A percentile compares a stretch with the other conserved stretches of the same genome.
These are phyloP conservation scores for Leptobrachium leishanense DNA, from an alignment of 2,113 vertebrate genomes.

Conservation along the genomic window DNA sequence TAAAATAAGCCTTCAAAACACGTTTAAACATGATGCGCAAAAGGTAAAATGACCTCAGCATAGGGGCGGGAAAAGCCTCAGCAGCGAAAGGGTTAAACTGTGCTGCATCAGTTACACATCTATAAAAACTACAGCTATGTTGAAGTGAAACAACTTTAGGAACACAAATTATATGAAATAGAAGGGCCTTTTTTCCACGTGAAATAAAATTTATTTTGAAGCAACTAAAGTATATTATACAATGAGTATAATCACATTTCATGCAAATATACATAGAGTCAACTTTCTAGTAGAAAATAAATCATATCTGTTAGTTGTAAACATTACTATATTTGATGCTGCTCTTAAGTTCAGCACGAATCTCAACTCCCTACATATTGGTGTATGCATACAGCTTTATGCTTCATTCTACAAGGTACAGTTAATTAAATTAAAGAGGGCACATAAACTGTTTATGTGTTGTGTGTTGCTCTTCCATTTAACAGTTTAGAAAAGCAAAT, in stretches of 20 bases:
- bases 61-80: no score
- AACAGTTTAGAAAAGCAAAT: background rate
- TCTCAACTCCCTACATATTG: constrained; percentile 27
- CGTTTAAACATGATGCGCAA: no score
- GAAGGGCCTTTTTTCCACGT: constrained; percentile 21
- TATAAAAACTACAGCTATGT: constrained; percentile 22
- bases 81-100: no score
- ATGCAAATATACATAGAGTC: constrained; percentile 25
- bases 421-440: constrained; percentile 35
- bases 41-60: no score
- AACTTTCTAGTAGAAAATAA: constrained; percentile 29
- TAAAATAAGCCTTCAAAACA: no score
- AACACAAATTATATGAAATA: constrained; percentile 17
- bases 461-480: constrained; percentile 9
- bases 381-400: background rate
- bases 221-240: constrained; percentile 19
- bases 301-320: constrained; percentile 33
- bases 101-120: background rate
- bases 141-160: background rate
- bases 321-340: constrained; percentile 29
- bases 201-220: constrained; percentile 34
- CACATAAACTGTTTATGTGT: constrained; percentile 3
- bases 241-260: constrained; percentile 37
- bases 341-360: constrained; percentile 17
- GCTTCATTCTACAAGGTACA: constrained; percentile 11